Evolutionary conservation across 2,797 vertebrate species (phyloP).

Genomic region (Psittacula derbiana): DNA sequence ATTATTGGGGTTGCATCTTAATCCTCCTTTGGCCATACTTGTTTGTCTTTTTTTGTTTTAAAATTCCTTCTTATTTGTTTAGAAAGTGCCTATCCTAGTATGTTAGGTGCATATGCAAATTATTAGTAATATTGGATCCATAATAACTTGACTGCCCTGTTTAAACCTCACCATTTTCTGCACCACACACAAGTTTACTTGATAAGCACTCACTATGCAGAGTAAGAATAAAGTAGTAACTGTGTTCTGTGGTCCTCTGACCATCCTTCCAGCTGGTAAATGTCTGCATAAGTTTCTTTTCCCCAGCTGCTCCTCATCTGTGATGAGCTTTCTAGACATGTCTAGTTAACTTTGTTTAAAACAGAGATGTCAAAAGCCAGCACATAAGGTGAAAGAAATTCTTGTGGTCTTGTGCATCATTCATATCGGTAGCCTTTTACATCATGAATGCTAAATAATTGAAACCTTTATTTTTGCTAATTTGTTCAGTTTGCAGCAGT

Average conservation of each 20-base stretch:
- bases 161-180: not conserved
- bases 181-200: not conserved
- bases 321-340: slow-evolving; percentile 16
- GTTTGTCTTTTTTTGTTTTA: not conserved
- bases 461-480: slow-evolving; percentile 46
- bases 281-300: not conserved
- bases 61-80: slow-evolving; percentile 18
- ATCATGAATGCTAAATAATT: slow-evolving; percentile 7
- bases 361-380: slow-evolving; percentile 14
- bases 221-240: slow-evolving; percentile 34
- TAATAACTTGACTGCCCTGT: slow-evolving; percentile 27
- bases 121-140: not conserved
- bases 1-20: not conserved
- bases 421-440: slow-evolving; percentile 18
- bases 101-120: slow-evolving; percentile 21
- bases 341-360: not conserved
- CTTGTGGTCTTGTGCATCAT: slow-evolving; percentile 34
- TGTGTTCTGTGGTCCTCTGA: not conserved
- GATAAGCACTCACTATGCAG: not conserved
- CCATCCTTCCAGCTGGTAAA: not conserved
- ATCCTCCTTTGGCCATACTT: not conserved
- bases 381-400: slow-evolving; percentile 17
- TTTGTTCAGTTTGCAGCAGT: slow-evolving; percentile 29
- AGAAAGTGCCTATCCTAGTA: slow-evolving; percentile 55
- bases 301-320: not conserved